phyloP scores from a whole-genome alignment of 35 echinoderm and acorn worm genomes.

The Lytechinus variegatus region DNA sequence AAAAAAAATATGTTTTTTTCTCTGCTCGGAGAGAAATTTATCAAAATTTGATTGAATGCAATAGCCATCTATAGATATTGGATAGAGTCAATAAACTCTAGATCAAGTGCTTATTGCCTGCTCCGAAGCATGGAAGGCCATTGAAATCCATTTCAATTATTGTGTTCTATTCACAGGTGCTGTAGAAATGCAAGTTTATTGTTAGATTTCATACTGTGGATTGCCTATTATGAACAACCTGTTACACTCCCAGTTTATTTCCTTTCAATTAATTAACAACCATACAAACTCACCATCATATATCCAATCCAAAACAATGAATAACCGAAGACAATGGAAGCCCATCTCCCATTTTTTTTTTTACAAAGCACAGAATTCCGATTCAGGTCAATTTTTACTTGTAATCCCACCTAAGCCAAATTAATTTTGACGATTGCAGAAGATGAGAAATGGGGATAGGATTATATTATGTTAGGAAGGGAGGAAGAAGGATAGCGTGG shows the following conservation, averaged over 20 bases:
- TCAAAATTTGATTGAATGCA: not conserved
- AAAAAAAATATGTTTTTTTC: too few relatives aligned
- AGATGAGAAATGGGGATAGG: not conserved
- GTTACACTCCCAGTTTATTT: not conserved
- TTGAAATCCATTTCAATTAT: not conserved
- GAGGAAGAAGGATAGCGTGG: not conserved
- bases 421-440: constrained; percentile 13
- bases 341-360: not conserved
- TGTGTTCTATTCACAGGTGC: not conserved
- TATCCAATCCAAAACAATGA: not conserved
- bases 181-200: not conserved
- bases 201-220: not conserved
- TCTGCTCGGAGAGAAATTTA: too few relatives aligned
- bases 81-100: not conserved
- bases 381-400: not conserved
- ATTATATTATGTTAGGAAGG: not conserved
- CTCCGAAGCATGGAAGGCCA: not conserved
- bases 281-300: not conserved
- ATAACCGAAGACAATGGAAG: not conserved
- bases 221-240: not conserved
- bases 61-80: not conserved
- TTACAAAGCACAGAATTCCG: not conserved
- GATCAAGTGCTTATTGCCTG: not conserved
- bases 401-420: not conserved
- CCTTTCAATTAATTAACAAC: not conserved